Base-by-base conservation (phyloP, 2,888 invertebrate species). In the Aphidoletes aphidimyza region DNA sequence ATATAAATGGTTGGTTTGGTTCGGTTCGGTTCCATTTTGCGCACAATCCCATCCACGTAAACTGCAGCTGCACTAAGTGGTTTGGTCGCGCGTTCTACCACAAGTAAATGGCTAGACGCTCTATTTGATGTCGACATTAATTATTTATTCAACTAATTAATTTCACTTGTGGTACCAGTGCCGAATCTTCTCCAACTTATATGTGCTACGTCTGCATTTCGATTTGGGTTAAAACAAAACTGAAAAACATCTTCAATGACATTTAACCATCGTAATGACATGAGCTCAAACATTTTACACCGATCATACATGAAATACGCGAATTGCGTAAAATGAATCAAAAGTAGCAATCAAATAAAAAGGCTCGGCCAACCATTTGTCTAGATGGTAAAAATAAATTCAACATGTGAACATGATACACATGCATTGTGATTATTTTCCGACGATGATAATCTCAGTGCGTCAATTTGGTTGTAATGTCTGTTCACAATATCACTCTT, bases 131-230 rank as follows among this genome's bases (percentile, higher is more conserved):
- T 11, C 14, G 17, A n/a, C 54, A 54, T 54, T 26, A 54, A 54
- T 54, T 54, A 54, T 54, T 54, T 54, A 54, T 54, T 69, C 69
- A 69, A 69, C 34, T 69, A 69, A 69, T 69, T 69, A 30, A 69
- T 30, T 30, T 69, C 34, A 69, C 69, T 30, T 69, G 3, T 69
- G 69, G 34, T 30, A n/a, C 5, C 11, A 30, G 30, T 17, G 34
- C 0, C 8, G 11, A 14, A 34, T 5, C 69, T 30, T 14, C 30
- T 26, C n/a, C n/a, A n/a, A n/a, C n/a, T n/a, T n/a, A n/a, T n/a
- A n/a, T n/a, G n/a, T n/a, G n/a, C n/a, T n/a, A n/a, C n/a, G n/a
- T n/a, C n/a, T n/a, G n/a, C n/a, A n/a, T n/a, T n/a, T n/a, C n/a
- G n/a, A n/a, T n/a, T n/a, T n/a, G n/a, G n/a, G n/a, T n/a, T n/a